Evolutionary conservation across 2,113 vertebrate genomes (phyloP).

Genomic region (Tachycineta bicolor): DNA sequence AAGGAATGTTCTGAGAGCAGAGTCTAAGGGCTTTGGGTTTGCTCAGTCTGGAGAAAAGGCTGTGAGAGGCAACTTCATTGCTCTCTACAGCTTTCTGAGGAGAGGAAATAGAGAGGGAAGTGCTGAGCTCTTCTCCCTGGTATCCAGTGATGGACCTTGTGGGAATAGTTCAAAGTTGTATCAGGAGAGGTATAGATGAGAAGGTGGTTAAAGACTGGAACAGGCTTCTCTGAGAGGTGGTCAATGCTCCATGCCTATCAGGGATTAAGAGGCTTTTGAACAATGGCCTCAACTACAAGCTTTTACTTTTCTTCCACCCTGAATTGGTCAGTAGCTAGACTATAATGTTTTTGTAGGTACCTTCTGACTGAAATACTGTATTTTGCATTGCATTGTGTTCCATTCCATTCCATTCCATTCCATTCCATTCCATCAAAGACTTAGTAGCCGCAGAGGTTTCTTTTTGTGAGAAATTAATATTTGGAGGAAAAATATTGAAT

Average conservation of each 20-base stretch:
- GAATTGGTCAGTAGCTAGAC: neutral
- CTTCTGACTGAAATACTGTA: neutral
- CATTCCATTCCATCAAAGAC: neutral
- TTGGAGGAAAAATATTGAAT: neutral
- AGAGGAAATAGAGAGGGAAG: neutral
- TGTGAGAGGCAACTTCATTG: neutral
- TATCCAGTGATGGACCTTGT: too few species aligned
- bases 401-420: neutral
- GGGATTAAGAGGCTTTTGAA: neutral
- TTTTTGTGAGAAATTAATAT: neutral
- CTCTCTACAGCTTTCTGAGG: neutral
- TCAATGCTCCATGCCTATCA: neutral
- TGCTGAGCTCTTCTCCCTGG: neutral
- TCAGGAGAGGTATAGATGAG: neutral
- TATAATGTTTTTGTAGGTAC: neutral
- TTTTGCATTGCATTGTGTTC: neutral
- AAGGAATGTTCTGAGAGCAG: too few species aligned
- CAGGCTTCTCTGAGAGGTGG: neutral
- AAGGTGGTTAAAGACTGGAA: neutral
- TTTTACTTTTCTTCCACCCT: neutral
- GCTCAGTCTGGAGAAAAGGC: neutral
- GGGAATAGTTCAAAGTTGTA: neutral
- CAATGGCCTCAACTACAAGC: rapidly evolving
- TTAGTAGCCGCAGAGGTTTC: neutral
- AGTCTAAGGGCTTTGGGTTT: neutral